Base-by-base conservation (phyloP, 2,113 vertebrate genomes). In the Globicephala melas region DNA sequence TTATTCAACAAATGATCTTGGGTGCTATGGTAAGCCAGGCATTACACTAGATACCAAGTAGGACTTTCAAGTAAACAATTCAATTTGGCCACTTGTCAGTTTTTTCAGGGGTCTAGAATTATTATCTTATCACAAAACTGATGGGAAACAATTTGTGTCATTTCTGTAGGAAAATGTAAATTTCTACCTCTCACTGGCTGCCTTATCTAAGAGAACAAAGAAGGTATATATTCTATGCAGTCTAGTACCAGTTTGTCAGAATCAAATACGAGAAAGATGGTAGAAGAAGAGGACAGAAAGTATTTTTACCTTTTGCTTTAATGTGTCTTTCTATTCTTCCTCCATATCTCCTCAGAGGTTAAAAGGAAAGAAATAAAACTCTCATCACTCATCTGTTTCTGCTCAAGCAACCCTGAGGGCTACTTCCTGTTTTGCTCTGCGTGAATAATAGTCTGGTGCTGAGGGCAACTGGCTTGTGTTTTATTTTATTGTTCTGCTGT, bases 401-500 rank as follows among this genome's bases (percentile, higher is more conserved):
- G 73, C 86, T 96, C 94, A 97, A 96, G 81, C 31, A 85, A 85
- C 90, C 96, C 89, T 65, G 21, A 97, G 88, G 92, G 58, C 77
- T 84, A 92, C 92, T 97, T 98, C 87, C 65, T 98, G 44, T 97
- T 97, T 96, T 94, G 79, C 68, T 91, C 25, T 86, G 36, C 97
- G 58, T 97, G 95, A 97, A 83, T 96, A 89, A 95, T 63, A 95
- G 89, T 71, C 90, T 85, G 33, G 63, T 90, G 47, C 94, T 84
- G 53, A 96, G 74, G 87, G 95, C 83, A 95, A 96, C 95, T 63
- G 84, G 44, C 84, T 96, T 90, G 63, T 98, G 96, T 95, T 98
- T 97, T 93, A 96, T 97, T 98, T 97, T 97, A 97, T 97, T 97
- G 89, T 92, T 92, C 60, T 93, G 26, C 82, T 97, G 89, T 97